Conservation (phyloP, 2,797 vertebrate species). For the Mionectes olivaceus region DNA sequence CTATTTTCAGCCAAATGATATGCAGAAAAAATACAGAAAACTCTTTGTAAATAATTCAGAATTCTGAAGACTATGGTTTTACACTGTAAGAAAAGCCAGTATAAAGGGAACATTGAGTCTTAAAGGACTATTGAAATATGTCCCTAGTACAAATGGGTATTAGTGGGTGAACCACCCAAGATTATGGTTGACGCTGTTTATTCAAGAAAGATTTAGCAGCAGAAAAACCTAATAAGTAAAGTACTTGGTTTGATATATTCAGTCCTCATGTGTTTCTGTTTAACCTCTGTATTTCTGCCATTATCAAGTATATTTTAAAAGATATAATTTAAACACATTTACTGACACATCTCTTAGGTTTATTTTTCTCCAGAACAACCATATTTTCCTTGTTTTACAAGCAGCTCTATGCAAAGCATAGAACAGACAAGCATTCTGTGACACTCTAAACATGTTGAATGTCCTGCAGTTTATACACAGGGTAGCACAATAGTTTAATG, state of each 20-base stretch:
- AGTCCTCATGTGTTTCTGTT: neutral
- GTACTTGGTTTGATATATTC: neutral
- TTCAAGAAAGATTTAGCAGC: neutral
- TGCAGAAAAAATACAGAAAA: neutral
- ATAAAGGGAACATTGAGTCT: neutral
- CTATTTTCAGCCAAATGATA: neutral
- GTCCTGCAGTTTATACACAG: neutral
- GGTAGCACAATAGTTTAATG: neutral
- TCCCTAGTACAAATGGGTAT: neutral
- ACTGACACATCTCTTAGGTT: neutral
- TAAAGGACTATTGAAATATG: neutral
- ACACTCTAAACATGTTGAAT: neutral
- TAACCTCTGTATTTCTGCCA: neutral
- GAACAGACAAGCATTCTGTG: neutral
- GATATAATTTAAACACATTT: neutral
- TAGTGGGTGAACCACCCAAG: neutral
- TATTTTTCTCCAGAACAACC: neutral
- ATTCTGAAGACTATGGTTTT: neutral
- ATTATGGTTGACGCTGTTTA: neutral
- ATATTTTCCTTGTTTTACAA: neutral
- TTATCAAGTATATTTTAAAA: neutral
- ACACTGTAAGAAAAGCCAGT: neutral
- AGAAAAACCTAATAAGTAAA: neutral
- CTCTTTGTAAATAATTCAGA: neutral
- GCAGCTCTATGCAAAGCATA: neutral